These are phyloP conservation scores for Lytechinus variegatus DNA, from an alignment of 35 echinoderm and acorn worm species.

Conservation along the genomic window DNA sequence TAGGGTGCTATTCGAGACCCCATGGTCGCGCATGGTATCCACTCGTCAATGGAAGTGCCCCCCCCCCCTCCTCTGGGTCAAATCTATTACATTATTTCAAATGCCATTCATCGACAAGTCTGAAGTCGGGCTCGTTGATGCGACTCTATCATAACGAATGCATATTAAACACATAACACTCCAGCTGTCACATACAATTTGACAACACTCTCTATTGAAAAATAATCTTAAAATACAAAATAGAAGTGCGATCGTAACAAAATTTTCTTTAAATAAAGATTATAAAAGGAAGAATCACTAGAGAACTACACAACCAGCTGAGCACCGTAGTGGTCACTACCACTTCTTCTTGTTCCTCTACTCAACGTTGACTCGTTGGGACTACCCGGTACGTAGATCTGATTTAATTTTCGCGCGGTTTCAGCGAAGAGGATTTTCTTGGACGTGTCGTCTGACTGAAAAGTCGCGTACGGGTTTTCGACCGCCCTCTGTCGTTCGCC, in stretches of 20 bases:
- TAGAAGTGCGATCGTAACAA: neutral
- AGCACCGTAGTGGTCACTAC: neutral
- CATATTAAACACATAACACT: too few species aligned
- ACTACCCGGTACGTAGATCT: constrained; percentile 24
- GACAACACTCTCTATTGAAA: too few species aligned
- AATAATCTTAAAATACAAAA: neutral
- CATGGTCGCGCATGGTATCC: too few species aligned
- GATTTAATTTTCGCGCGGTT: neutral
- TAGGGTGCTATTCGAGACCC: too few species aligned
- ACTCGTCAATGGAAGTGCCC: too few species aligned
- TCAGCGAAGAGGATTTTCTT: constrained; percentile 9
- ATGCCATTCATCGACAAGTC: too few species aligned
- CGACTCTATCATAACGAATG: too few species aligned
- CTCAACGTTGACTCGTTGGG: neutral
- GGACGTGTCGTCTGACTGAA: neutral
- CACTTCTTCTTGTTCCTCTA: neutral
- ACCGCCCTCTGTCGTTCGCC: neutral
- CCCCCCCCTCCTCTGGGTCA: too few species aligned
- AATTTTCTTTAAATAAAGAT: neutral
- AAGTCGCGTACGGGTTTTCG: constrained; percentile 1
- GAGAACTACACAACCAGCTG: neutral
- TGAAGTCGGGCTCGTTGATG: too few species aligned
- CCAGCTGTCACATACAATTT: too few species aligned
- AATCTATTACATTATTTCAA: too few species aligned
- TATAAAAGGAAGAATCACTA: neutral